These are phyloP conservation scores for Silurus aristotelis DNA, from an alignment of 2,797 vertebrate species.

Conservation along the genomic window DNA sequence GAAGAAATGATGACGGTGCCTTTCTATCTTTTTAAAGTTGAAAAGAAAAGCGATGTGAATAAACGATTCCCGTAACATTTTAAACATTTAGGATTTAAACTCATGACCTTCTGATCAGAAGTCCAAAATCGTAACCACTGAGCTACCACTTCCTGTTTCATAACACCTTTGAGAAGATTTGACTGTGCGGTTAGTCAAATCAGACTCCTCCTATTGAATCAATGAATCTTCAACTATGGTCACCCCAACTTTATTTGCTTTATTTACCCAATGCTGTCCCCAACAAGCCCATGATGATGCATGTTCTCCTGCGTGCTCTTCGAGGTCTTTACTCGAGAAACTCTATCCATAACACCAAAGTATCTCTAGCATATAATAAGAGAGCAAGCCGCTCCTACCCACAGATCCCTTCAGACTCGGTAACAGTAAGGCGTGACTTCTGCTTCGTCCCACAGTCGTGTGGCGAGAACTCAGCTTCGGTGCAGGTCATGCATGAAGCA, in stretches of 20 bases:
- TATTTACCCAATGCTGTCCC: neutral
- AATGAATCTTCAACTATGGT: no score
- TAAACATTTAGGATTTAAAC: no score
- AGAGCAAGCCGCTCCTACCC: constrained; percentile 33
- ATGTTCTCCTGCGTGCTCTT: constrained; percentile 22
- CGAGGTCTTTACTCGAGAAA: constrained; percentile 32
- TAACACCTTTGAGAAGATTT: no score
- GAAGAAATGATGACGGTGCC: no score
- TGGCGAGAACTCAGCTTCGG: constrained; percentile 43
- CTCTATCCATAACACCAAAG: constrained; percentile 47
- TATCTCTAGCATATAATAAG: constrained; percentile 52
- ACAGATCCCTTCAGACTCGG: constrained; percentile 23
- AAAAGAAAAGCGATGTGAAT: no score
- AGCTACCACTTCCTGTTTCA: no score
- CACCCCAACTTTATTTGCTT: neutral
- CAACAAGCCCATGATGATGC: neutral
- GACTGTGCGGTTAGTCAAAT: no score
- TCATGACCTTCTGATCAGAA: no score
- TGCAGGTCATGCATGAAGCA: constrained; percentile 47
- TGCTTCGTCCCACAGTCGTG: constrained; percentile 36
- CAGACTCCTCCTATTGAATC: no score
- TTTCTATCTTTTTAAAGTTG: no score
- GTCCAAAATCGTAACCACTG: no score
- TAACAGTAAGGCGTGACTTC: constrained; percentile 32
- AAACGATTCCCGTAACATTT: no score